Evolutionary conservation across 2,888 invertebrate species (phyloP), one percentile per base, ranked within the genome.

Genomic region (Scotopteryx bipunctaria): DNA sequence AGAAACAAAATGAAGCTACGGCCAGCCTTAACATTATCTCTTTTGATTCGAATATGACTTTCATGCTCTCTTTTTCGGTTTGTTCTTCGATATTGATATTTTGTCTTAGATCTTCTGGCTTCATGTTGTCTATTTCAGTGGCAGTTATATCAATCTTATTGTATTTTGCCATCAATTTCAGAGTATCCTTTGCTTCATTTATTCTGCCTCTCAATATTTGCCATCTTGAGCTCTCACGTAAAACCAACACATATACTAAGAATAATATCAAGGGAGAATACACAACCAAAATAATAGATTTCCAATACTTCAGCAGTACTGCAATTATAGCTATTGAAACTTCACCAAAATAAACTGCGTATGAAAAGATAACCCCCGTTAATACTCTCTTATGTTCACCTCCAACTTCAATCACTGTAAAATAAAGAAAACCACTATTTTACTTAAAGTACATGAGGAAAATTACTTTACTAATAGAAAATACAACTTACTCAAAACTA

Each of bases 381-480:
- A 76, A 44, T 0, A 86, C 82, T 63, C 86, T 69, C 61, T 82
- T 83, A n/a, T 75, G 71, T 56, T 80, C 77, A 1, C 86, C 84
- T 3, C 83, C 83, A 4, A 84, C 73, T 78, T 86, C 86, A 11
- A 86, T 79, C 58, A 86, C 86, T 86, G 67, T 53, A 81, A 85
- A 31, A 44, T 21, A 57, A 63, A 43, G 37, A 40, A 9, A 44
- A n/a, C n/a, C n/a, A n/a, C n/a, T n/a, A n/a, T n/a, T n/a, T n/a
- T n/a, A n/a, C n/a, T n/a, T n/a, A n/a, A n/a, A n/a, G n/a, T n/a
- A n/a, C n/a, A 13, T 11, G 13, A 27, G 5, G 9, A 29, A 29
- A 13, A 11, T 9, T 19, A 19, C 5, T n/a, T 6, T 8, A 14
- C 1, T 11, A 27, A 27, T 27, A 2, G 23, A 4, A 35, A 15